A percentile compares a stretch with the other conserved stretches of the same genome.
Evolutionary conservation across 2,797 vertebrate genomes (phyloP).

Genomic region (Anguilla megastoma): DNA sequence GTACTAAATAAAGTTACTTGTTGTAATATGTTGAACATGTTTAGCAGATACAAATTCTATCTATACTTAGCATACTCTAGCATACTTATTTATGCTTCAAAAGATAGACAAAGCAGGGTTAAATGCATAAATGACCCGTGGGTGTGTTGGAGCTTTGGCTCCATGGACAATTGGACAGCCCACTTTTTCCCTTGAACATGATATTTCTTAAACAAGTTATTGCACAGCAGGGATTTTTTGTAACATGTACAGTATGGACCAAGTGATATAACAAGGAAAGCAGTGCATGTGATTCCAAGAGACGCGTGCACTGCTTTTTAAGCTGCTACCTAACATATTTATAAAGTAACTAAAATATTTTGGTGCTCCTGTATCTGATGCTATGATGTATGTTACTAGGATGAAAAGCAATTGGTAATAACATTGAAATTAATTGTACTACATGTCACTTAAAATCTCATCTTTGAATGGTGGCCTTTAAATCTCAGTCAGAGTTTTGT

Average conservation of each 20-base stretch:
- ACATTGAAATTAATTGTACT: not conserved
- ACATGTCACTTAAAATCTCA: not conserved
- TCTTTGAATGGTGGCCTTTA: conserved; percentile 3
- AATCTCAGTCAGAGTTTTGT: conserved; percentile 24
- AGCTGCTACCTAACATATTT: not conserved
- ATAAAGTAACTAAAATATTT: not conserved
- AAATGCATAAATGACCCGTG: too few relatives aligned
- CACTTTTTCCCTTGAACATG: not conserved
- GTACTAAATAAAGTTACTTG: not conserved
- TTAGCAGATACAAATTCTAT: not conserved
- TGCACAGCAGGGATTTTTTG: not conserved
- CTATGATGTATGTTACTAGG: not conserved
- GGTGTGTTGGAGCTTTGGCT: too few relatives aligned
- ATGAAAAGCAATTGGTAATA: conserved; percentile 5
- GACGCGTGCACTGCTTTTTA: not conserved
- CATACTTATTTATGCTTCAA: not conserved
- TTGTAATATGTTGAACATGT: not conserved
- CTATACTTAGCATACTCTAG: not conserved
- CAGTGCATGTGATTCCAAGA: not conserved
- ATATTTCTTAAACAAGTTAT: not conserved
- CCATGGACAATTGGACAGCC: too few relatives aligned
- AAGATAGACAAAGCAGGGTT: not conserved
- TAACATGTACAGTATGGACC: not conserved
- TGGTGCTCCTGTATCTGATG: conserved; percentile 3
- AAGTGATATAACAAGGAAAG: not conserved